Evolutionary conservation across 35 echinoderm and acorn worm genomes (phyloP).

Genomic region (Apostichopus japonicus): DNA sequence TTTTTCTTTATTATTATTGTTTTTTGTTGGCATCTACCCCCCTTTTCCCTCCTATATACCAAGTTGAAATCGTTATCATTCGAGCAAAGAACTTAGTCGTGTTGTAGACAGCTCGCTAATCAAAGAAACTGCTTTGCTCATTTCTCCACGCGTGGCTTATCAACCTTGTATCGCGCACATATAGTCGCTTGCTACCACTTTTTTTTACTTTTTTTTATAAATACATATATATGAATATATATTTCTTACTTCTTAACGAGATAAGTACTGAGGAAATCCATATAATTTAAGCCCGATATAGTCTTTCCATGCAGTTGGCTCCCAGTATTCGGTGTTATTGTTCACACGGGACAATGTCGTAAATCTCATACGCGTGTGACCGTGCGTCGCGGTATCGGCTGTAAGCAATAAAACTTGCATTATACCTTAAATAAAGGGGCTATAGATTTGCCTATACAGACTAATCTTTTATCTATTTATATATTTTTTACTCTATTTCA

Average conservation of each 20-base stretch:
- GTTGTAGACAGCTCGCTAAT: slow-evolving; percentile 3
- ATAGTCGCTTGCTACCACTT: background rate
- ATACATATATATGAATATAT: no score
- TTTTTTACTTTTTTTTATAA: slow-evolving; percentile 10
- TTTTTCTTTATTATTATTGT: background rate
- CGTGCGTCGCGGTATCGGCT: background rate
- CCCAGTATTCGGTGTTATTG: slow-evolving; percentile 18
- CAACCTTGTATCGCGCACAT: background rate
- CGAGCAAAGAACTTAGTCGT: background rate
- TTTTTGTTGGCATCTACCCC: background rate
- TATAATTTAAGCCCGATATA: slow-evolving; percentile 20
- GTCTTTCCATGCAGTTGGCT: slow-evolving; percentile 17
- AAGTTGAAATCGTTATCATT: background rate
- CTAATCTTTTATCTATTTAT: no score
- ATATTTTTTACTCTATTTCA: no score
- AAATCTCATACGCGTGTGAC: slow-evolving; percentile 25
- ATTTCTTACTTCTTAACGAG: no score
- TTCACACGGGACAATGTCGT: slow-evolving; percentile 27
- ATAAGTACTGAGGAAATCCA: background rate
- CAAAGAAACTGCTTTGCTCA: slow-evolving; percentile 20
- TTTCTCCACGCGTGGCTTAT: slow-evolving; percentile 47
- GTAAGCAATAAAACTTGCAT: slow-evolving; percentile 32
- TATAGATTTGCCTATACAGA: background rate
- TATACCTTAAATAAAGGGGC: background rate
- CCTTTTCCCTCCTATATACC: background rate